Conservation (phyloP, 2,888 invertebrate genomes). For the Meiosimyza platycephala region DNA sequence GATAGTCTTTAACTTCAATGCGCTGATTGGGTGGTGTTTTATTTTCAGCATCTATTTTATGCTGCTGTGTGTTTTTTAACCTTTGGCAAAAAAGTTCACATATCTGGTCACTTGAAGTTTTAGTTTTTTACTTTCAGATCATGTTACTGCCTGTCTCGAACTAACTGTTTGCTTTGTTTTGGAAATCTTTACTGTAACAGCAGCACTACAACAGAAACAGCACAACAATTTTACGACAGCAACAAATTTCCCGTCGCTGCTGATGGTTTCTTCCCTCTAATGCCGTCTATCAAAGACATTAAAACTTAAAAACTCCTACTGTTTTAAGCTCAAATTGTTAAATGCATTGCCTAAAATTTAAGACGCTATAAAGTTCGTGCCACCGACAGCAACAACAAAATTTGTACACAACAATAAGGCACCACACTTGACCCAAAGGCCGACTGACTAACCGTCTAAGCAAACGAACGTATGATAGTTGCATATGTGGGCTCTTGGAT, state of each 20-base stretch:
- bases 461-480: no score
- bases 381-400: conserved; percentile 20
- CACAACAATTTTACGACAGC: conserved; percentile 21
- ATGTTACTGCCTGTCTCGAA: not conserved
- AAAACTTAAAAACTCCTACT: conserved; percentile 8
- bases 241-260: conserved; percentile 12
- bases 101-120: conserved; percentile 16
- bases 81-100: conserved; percentile 7
- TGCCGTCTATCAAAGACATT: conserved; percentile 1
- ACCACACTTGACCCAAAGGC: not conserved
- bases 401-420: not conserved
- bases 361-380: conserved; percentile 26
- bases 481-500: no score
- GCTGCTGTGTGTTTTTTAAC: not conserved
- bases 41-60: not conserved
- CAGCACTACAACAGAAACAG: not conserved
- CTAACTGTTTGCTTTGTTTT: conserved; percentile 25
- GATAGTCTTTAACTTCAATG: no score
- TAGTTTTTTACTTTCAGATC: not conserved
- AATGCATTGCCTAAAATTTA: conserved; percentile 13
- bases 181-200: conserved; percentile 20
- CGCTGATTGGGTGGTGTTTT: not conserved
- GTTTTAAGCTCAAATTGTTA: conserved; percentile 12
- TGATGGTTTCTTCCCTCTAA: not conserved
- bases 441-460: not conserved